These are phyloP conservation scores for Vimba vimba DNA, from an alignment of 2,113 vertebrate genomes.

Conservation along the genomic window DNA sequence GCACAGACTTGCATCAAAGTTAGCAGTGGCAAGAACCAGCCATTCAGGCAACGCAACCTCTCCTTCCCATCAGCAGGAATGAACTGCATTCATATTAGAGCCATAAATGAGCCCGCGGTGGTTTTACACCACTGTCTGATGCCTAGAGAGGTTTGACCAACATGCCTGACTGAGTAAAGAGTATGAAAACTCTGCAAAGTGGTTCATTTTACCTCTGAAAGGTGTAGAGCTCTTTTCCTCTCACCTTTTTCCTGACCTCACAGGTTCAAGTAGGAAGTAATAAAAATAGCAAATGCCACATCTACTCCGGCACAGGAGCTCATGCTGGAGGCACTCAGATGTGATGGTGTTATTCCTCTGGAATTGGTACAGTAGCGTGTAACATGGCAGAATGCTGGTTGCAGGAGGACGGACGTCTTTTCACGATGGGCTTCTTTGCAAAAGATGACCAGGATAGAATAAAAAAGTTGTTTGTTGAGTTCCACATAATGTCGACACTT, in stretches of 20 bases:
- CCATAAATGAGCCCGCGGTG: background rate
- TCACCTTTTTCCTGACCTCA: conserved; percentile 38
- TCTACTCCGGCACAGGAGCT: conserved; percentile 19
- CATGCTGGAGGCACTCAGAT: conserved; percentile 28
- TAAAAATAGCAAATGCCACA: conserved; percentile 42
- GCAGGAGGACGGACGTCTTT: background rate
- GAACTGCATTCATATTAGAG: conserved; percentile 12
- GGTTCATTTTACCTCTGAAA: conserved; percentile 20
- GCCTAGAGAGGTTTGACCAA: conserved; percentile 16
- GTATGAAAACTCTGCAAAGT: conserved; percentile 22
- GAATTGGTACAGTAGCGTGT: conserved; percentile 16
- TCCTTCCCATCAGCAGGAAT: conserved; percentile 10
- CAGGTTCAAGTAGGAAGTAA: conserved; percentile 47
- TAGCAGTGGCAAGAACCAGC: background rate
- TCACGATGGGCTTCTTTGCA: background rate
- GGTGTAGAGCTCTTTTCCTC: conserved; percentile 30
- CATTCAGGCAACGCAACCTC: conserved; percentile 7
- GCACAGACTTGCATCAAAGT: background rate
- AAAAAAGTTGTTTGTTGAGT: conserved; percentile 12
- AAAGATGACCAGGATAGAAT: background rate
- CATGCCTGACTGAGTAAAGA: conserved; percentile 18
- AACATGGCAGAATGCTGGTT: conserved; percentile 7
- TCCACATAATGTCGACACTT: background rate
- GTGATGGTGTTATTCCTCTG: conserved; percentile 17
- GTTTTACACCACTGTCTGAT: background rate